A percentile compares a stretch with the other conserved stretches of the same genome.
Evolutionary conservation across 2,113 vertebrate species (phyloP).

Genomic region (Podarcis cretensis): DNA sequence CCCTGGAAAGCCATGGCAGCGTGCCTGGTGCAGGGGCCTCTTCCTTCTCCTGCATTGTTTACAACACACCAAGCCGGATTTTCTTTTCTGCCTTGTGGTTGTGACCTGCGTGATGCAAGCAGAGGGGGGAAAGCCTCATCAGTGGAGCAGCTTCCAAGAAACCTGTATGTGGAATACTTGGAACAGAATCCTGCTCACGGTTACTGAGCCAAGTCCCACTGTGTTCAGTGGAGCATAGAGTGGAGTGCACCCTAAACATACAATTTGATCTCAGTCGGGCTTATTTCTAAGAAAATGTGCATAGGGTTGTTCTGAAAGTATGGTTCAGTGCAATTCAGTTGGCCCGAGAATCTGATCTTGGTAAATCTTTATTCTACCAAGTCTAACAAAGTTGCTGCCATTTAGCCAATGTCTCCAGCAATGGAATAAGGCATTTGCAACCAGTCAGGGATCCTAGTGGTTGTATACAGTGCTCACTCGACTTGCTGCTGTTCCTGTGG

Average conservation of each 20-base stretch:
- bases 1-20: conserved; percentile 1
- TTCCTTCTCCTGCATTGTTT: conserved; percentile 34
- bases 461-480: not conserved
- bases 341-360: not conserved
- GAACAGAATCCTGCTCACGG: not conserved
- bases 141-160: not conserved
- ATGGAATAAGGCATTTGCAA: not conserved
- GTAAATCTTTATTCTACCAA: not conserved
- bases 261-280: not conserved
- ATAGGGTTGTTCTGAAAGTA: not conserved
- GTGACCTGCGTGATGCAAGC: no score
- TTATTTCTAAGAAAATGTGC: not conserved
- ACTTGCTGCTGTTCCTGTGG: not conserved
- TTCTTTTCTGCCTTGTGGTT: not conserved
- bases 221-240: not conserved
- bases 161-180: no score
- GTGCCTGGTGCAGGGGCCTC: not conserved
- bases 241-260: not conserved
- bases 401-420: not conserved
- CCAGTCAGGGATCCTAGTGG: not conserved
- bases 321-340: not conserved
- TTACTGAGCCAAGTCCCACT: not conserved
- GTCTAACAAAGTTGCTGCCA: not conserved
- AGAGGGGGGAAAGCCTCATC: not conserved
- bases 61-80: not conserved